phyloP scores from a whole-genome alignment of 2,113 vertebrate species.

The Equus przewalskii region DNA sequence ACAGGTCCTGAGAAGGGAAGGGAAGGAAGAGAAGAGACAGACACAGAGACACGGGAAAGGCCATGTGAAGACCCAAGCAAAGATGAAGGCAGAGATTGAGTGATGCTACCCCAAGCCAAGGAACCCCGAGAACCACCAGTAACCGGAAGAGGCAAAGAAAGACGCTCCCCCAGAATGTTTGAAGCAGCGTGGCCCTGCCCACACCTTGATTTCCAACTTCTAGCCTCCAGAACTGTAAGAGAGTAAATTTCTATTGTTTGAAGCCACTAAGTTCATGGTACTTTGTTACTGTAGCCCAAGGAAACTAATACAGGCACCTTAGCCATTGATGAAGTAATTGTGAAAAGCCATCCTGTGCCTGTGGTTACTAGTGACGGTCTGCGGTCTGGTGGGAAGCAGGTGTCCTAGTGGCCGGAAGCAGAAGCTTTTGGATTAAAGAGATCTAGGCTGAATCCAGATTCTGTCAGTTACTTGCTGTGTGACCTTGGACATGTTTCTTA shows the following conservation, averaged over 20 bases:
- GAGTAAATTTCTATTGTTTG: neutral
- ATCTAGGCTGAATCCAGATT: neutral
- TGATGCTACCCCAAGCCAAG: neutral
- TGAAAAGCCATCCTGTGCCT: neutral
- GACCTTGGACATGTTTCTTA: neutral
- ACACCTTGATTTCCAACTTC: neutral
- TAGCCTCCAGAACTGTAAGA: neutral
- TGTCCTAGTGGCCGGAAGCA: neutral
- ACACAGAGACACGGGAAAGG: neutral
- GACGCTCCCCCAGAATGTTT: neutral
- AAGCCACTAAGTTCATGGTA: neutral
- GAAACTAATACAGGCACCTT: neutral
- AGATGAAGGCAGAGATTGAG: neutral
- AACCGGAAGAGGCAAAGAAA: neutral
- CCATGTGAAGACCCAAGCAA: rapidly evolving
- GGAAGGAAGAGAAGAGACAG: rapidly evolving
- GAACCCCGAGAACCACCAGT: neutral
- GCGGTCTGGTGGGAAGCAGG: neutral
- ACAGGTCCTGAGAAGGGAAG: neutral
- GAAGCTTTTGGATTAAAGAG: neutral
- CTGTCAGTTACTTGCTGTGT: neutral
- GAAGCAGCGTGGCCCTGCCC: neutral
- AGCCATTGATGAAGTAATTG: neutral
- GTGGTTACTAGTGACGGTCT: neutral
- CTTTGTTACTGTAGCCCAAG: neutral